phyloP scores from a whole-genome alignment of 2,888 invertebrate species.

The Stegophylla sp. region DNA sequence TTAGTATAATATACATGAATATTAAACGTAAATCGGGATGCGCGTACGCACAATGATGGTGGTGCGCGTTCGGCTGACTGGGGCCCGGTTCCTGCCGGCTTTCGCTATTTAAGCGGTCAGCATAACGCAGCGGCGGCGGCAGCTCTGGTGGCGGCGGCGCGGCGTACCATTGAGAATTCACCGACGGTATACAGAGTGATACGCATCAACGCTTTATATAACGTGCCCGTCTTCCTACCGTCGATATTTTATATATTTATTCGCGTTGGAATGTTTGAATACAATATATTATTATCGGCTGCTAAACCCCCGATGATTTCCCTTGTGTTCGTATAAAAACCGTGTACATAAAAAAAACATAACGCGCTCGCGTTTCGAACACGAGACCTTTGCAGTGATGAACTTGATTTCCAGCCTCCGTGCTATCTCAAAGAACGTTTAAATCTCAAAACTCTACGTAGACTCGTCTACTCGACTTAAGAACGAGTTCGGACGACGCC shows the following conservation, averaged over 20 bases:
- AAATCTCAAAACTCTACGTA: no score
- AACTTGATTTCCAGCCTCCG: no score
- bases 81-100: slow-evolving; percentile 6
- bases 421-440: no score
- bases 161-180: background rate
- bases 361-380: no score
- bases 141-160: slow-evolving; percentile 4
- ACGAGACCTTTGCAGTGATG: no score
- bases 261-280: no score
- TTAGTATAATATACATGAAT: background rate
- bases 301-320: no score
- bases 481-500: no score
- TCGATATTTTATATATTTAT: background rate
- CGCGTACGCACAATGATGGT: background rate
- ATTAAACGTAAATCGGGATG: background rate
- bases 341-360: no score
- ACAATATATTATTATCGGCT: no score
- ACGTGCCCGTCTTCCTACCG: background rate
- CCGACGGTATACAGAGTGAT: slow-evolving; percentile 6
- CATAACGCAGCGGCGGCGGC: background rate
- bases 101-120: slow-evolving; percentile 36
- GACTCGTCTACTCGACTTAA: no score
- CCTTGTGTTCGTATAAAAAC: no score
- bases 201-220: background rate
- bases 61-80: slow-evolving; percentile 39